These are phyloP conservation scores for Parazoanthus atlanticus DNA, from an alignment of 92 coral and sea anemone species.

Conservation along the genomic window DNA sequence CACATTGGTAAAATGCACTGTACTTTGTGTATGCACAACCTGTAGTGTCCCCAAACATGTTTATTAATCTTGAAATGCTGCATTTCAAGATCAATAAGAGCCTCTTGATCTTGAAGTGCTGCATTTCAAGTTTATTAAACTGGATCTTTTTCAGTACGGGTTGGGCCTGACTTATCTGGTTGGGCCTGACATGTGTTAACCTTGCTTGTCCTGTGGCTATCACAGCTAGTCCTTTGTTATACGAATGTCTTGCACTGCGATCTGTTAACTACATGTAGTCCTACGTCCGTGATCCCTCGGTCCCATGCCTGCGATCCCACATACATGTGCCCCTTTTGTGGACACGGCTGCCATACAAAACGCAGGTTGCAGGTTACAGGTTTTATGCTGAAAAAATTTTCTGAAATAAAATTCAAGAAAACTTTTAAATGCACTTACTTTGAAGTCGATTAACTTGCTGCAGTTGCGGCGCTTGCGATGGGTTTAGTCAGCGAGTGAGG, in stretches of 20 bases:
- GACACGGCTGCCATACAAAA: no score
- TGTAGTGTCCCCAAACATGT: background rate
- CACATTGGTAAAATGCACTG: no score
- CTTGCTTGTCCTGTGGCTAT: no score
- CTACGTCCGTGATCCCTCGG: no score
- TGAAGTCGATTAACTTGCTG: conserved; percentile 2
- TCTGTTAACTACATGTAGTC: no score
- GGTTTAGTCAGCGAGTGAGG: conserved; percentile 13
- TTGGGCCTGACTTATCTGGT: background rate
- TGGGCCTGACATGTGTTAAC: background rate
- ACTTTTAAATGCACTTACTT: background rate
- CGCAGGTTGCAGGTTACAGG: background rate
- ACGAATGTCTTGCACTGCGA: no score
- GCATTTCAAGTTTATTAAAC: background rate
- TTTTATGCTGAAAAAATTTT: background rate
- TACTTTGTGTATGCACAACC: background rate
- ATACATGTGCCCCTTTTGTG: no score
- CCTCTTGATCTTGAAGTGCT: background rate
- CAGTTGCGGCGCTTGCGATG: conserved; percentile 13
- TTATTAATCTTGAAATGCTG: background rate
- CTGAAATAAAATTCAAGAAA: conserved; percentile 1
- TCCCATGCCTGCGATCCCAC: no score
- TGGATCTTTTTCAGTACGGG: background rate
- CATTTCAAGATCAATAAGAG: background rate
- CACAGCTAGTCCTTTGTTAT: no score